phyloP scores from a whole-genome alignment of 2,797 vertebrate genomes.

The Coregonus sp. region DNA sequence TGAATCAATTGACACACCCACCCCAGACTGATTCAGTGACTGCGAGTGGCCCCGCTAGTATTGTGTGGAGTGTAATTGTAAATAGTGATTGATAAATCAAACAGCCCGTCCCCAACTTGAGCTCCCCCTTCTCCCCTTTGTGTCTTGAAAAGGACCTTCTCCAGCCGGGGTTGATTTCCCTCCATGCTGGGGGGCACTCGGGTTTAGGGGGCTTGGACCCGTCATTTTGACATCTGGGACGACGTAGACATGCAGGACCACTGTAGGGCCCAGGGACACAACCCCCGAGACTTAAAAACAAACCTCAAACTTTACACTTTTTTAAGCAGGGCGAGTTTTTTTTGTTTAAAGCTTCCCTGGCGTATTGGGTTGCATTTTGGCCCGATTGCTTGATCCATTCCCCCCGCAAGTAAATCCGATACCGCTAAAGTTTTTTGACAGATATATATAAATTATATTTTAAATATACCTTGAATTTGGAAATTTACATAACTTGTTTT shows the following conservation, averaged over 20 bases:
- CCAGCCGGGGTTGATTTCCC: conserved; percentile 97
- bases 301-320: no score
- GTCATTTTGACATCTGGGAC: conserved; percentile 91
- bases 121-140: conserved; percentile 89
- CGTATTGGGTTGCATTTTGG: no score
- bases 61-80: neutral
- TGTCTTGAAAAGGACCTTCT: conserved; percentile 97
- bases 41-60: neutral
- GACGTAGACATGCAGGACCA: conserved; percentile 87
- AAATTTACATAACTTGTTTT: no score
- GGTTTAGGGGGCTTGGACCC: conserved; percentile 91
- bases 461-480: no score
- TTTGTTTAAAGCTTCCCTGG: no score
- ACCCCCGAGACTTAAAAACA: neutral
- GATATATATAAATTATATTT: no score
- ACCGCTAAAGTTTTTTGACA: no score
- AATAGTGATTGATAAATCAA: neutral
- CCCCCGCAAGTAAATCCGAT: no score
- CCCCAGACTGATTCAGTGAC: neutral
- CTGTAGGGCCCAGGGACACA: conserved; percentile 1
- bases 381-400: no score
- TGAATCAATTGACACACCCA: no score
- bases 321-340: no score
- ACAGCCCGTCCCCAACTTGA: conserved; percentile 76
- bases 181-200: conserved; percentile 95